Base-by-base conservation (phyloP, 2,888 invertebrate species). In the Gastracanthus pulcherrimus region DNA sequence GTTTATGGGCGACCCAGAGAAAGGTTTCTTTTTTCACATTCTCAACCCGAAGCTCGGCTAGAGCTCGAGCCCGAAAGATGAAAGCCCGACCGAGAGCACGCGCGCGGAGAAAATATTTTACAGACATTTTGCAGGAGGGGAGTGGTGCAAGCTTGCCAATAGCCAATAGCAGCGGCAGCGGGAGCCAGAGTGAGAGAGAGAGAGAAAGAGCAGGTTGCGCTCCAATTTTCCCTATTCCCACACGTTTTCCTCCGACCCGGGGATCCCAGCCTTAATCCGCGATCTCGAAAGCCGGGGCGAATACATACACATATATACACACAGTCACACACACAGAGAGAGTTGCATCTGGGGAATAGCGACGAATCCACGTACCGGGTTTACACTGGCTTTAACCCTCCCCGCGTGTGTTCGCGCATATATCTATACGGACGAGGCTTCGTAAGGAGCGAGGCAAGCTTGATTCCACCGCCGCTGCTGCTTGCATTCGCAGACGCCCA, bases 381-480 rank as follows among this genome's bases (percentile, higher is more conserved):
- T 85, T 85, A 79, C 82, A 82, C 81, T 76, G 83, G 82, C 83
- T 84, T 85, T 80, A 72, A 66, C 51, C 58, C 83, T 83, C 74
- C 75, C 9, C 34, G 34, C 36, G 19, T 58, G 48, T 45, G 23
- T 62, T 23, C 62, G 34, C 26, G 11, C 19, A 29, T 74, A 19
- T 71, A 11, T 36, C 1, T 64, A 1, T 41, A 16, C 66, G 29
- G 34, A 26, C 6, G 16, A 31, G 36, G 34, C 34, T 62, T 34
- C 62, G 34, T 62, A 62, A 34, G 62, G 31, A 62, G 19, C 34
- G 55, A 77, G 69, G 64, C 58, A 38, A 67, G 64, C 36, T 66
- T 36, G 41, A 38, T 48, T 36, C 60, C 13, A 13, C 55, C 11
- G 23, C 26, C 51, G 19, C 23, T n/a, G 55, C 19, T 1, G 48